Evolutionary conservation across 2,797 vertebrate species (phyloP), one percentile per base, ranked within the genome.

Genomic region (Poecile montanus): DNA sequence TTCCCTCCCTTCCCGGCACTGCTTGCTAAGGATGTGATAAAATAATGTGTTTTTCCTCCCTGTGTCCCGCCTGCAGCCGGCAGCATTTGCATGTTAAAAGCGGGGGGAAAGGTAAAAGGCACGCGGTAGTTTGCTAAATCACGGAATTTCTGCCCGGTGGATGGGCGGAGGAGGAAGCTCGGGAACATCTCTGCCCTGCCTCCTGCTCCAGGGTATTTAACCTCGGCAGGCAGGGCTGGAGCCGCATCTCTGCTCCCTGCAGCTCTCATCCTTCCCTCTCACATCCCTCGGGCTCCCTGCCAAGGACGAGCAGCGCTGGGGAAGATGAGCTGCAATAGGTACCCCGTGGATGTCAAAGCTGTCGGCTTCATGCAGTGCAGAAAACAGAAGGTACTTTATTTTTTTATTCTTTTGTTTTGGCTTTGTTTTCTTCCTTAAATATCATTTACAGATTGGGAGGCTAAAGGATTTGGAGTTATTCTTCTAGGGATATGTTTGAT

Each of bases 331-430:
- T 78, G 66, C 38, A 4, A 8, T 51, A 85, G 97, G 50, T 96
- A 91, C 66, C 97, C 97, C 0, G 83, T 97, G 89, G 91, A 92
- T 1, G 95, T 96, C 60, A 97, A 88, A 29, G 95, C 95, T 11
- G 80, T 97, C 0, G 97, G 96, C 20, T 71, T 97, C 65, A 91
- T 98, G 81, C 96, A 97, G 10, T 90, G 95, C 42, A 73, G 63
- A 17, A 97, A 91, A 44, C 72, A 96, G 74, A 97, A 96, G 97
- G 97, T 98, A 94, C 4, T 36, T 75, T 19, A 40, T 40, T 13
- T 40, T 40, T 68, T 72, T 51, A 3, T 2, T 3, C 0, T 8
- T 48, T 48, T 26, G 30, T 34, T 47, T 32, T 19, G 1, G 1
- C 23, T 36, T 7, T 27, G 15, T 44, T 29, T 45, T 5, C 2